Base-by-base conservation (phyloP, 2,888 invertebrate species). In the Drosophila birchii region DNA sequence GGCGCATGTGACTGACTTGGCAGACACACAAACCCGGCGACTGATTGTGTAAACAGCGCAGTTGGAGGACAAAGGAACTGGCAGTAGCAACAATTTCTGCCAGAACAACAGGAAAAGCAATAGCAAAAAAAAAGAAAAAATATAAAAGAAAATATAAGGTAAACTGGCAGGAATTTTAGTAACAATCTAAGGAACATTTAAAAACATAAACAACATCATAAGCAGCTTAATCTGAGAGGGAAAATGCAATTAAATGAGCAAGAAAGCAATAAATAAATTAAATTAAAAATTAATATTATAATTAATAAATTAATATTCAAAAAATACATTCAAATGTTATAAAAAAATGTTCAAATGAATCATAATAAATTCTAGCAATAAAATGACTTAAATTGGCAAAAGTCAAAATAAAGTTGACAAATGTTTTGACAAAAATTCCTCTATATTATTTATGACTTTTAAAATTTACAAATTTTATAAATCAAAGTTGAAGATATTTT, bases 1-100 rank as follows among this genome's bases (percentile, higher is more conserved):
- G 36, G 62, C 45, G 86, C 86, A 86, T 86, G 86, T 86, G 86
- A 86, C 86, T 77, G 51, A 69, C 77, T 66, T 51, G 58, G 57
- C 60, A 70, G 64, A 47, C 43, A 70, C 41, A 38, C 34, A 20
- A 41, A 49, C 49, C 47, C 41, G 23, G 29, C 32, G 32, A 39
- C n/a, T 70, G 88, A 83, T 86, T 86, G 88, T 88, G 75, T 86
- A 83, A 86, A 76, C 76, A 54, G 29, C 54, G 43, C 49, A 18
- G 39, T 41, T 75, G 76, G 51, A 56, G 56, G 72, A 63, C 66
- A 53, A 74, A 64, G 44, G 64, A 55, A 73, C 20, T 29, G 45
- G 51, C 51, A 26, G 29, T 14, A 9, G 26, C 23, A 53, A 38
- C 66, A 44, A 32, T 36, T 38, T 14, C 44, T 36, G 18, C 26